A percentile compares a stretch with the other conserved stretches of the same genome.
Conservation (phyloP, 2,888 invertebrate species). For the Leptarthrus brevirostris region DNA sequence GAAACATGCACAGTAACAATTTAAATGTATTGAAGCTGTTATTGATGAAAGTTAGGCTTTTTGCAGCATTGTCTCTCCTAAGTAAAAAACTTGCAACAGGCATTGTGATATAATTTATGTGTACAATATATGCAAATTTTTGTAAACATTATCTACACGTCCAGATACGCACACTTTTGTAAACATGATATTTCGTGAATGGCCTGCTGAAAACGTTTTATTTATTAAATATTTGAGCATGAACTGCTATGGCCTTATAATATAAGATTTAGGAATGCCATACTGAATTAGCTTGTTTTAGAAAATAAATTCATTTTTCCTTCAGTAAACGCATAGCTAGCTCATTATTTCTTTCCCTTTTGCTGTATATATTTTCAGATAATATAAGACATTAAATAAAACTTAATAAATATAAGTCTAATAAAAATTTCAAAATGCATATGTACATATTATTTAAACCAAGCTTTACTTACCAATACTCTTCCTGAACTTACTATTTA, state of each 20-base stretch:
- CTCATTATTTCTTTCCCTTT: too few species aligned
- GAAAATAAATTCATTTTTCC: not conserved
- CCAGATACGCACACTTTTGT: conserved; percentile 8
- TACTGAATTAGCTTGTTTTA: not conserved
- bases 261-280: conserved; percentile 13
- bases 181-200: not conserved
- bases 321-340: not conserved
- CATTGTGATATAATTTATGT: conserved; percentile 20
- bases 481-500: too few species aligned
- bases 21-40: conserved; percentile 10
- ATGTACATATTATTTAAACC: too few species aligned
- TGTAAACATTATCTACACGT: not conserved
- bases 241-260: conserved; percentile 32
- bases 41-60: too few species aligned
- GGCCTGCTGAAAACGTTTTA: not conserved
- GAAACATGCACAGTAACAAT: not conserved
- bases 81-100: conserved; percentile 11
- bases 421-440: too few species aligned
- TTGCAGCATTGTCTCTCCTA: conserved; percentile 20
- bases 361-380: too few species aligned
- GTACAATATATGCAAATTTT: conserved; percentile 52
- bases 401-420: too few species aligned
- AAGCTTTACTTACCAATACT: too few species aligned
- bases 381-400: too few species aligned
- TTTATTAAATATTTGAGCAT: conserved; percentile 18